phyloP scores from a whole-genome alignment of 2,113 vertebrate genomes.

The Turdus rufiventris region DNA sequence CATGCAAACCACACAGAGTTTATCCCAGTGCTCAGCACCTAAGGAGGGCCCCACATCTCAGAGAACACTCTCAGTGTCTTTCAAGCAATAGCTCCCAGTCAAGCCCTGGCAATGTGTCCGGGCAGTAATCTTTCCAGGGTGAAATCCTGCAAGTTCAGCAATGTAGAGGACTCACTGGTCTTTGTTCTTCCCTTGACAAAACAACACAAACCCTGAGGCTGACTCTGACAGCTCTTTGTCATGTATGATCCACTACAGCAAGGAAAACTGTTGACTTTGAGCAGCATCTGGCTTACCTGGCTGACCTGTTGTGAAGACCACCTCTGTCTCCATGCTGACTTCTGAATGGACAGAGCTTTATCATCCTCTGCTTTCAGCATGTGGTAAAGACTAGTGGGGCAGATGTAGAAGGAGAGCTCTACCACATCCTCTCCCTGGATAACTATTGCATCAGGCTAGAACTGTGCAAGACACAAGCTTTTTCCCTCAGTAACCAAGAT shows the following conservation, averaged over 20 bases:
- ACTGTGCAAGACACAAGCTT: not conserved
- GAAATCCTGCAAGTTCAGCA: not conserved
- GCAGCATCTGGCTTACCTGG: not conserved
- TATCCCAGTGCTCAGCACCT: not conserved
- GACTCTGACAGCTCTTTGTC: not conserved
- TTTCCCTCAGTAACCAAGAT: constrained; percentile 28
- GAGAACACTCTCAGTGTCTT: not conserved
- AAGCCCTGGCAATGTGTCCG: not conserved
- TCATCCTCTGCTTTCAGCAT: not conserved
- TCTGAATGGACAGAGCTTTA: not conserved
- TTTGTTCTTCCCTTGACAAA: not conserved
- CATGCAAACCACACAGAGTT: not conserved
- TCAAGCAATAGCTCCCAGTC: not conserved
- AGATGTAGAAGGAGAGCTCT: not conserved
- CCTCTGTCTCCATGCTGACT: not conserved
- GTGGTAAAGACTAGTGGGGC: not conserved
- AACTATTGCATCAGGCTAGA: constrained; percentile 5
- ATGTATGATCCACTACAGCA: not conserved
- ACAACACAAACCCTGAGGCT: not conserved
- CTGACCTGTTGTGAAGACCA: not conserved
- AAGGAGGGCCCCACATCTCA: not conserved
- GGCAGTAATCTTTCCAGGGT: not conserved
- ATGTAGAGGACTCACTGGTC: not conserved
- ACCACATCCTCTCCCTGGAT: not conserved
- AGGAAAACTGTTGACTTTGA: not conserved